Evolutionary conservation across 2,888 invertebrate genomes (phyloP).

Genomic region (Hydraecia micacea): DNA sequence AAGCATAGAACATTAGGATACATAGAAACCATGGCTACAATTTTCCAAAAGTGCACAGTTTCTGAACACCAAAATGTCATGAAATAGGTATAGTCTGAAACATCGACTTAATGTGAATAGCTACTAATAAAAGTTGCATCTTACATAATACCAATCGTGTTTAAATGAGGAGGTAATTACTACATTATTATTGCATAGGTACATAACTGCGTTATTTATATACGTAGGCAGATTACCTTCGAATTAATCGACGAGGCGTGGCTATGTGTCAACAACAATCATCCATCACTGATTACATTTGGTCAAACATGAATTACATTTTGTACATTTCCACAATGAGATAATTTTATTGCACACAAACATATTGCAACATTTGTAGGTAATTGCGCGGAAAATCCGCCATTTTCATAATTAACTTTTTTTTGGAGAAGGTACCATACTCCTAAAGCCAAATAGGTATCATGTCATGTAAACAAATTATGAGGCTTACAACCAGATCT

Average conservation of each 20-base stretch:
- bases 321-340: conserved; percentile 31
- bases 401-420: conserved; percentile 19
- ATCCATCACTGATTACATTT: conserved; percentile 24
- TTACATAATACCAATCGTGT: conserved; percentile 21
- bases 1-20: not conserved
- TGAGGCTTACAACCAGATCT: conserved; percentile 41
- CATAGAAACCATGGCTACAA: not conserved
- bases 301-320: conserved; percentile 26
- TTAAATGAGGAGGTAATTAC: not conserved
- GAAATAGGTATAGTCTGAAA: not conserved
- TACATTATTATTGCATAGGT: conserved; percentile 4
- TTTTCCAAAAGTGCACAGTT: not conserved
- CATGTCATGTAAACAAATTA: not conserved
- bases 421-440: not conserved
- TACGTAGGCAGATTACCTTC: conserved; percentile 46
- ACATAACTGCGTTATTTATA: conserved; percentile 21
- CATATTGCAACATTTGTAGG: not conserved
- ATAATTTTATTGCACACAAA: conserved; percentile 27
- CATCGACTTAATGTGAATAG: not conserved
- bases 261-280: conserved; percentile 23
- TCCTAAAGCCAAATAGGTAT: not conserved
- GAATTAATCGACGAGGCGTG: conserved; percentile 18
- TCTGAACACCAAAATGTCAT: not conserved
- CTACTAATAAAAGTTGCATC: conserved; percentile 1
- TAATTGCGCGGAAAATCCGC: conserved; percentile 27